Conservation (phyloP, 2,113 vertebrate genomes). For the Recurvirostra avosetta region DNA sequence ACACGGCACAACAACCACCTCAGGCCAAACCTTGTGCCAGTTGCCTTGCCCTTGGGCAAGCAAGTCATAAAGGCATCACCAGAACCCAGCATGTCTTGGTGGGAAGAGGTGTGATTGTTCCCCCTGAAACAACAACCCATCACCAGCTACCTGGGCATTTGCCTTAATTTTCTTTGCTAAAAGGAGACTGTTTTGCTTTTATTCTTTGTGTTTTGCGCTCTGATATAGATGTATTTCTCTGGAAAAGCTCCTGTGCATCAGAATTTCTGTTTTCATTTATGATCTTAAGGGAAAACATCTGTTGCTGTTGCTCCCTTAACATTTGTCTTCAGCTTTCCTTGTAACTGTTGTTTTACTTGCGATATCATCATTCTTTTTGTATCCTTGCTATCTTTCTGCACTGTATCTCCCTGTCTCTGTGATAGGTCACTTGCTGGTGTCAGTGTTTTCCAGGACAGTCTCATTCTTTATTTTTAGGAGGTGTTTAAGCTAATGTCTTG, state of each 20-base stretch:
- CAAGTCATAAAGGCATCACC: fast-evolving
- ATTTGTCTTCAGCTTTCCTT: constrained; percentile 48
- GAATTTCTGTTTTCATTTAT: constrained; percentile 44
- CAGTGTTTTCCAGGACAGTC: not conserved
- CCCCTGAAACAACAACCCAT: not conserved
- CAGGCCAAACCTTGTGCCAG: not conserved
- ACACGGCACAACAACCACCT: not conserved
- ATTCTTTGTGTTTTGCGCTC: not conserved
- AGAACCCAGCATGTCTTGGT: not conserved
- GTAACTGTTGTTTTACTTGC: constrained; percentile 16
- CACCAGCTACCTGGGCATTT: not conserved
- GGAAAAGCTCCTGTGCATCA: not conserved
- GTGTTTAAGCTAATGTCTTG: constrained; percentile 17
- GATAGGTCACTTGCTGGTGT: not conserved
- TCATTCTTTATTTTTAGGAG: constrained; percentile 29
- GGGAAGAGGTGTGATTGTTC: not conserved
- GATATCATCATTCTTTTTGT: not conserved
- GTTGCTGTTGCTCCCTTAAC: not conserved
- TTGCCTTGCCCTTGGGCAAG: not conserved
- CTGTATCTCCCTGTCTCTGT: not conserved
- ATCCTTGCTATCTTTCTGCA: not conserved
- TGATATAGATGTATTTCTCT: constrained; percentile 9
- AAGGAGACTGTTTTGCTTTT: not conserved
- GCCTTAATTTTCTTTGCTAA: not conserved
- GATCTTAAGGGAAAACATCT: constrained; percentile 65